Conservation (phyloP, 2,888 invertebrate species). For the Bellardia bayeri region DNA sequence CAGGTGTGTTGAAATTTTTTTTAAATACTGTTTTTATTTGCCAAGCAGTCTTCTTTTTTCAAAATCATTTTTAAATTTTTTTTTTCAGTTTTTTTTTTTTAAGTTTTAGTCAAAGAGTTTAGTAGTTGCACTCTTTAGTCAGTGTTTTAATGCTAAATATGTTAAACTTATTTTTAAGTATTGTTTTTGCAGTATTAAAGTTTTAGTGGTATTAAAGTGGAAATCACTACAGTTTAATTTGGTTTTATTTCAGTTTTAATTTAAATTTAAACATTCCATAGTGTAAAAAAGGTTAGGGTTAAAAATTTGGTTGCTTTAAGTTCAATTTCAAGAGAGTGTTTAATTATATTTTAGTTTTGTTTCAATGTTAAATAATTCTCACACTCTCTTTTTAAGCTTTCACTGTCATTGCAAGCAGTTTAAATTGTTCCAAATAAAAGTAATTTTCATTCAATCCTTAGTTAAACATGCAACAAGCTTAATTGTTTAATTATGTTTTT, state of each 20-base stretch:
- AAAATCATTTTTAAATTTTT: slow-evolving; percentile 56
- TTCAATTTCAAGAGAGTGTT: slow-evolving; percentile 21
- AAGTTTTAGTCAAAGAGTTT: slow-evolving; percentile 32
- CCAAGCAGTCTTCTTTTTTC: slow-evolving; percentile 70
- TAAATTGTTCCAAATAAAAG: slow-evolving; percentile 29
- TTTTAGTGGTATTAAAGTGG: slow-evolving; percentile 53
- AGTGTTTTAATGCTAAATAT: slow-evolving; percentile 32
- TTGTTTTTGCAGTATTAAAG: slow-evolving; percentile 11
- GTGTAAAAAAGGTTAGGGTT: slow-evolving; percentile 48
- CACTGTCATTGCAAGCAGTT: slow-evolving; percentile 59
- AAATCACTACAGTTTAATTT: slow-evolving; percentile 59
- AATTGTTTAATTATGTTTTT: background rate
- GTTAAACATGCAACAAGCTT: slow-evolving; percentile 70
- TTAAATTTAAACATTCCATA: slow-evolving; percentile 49
- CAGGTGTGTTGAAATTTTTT: slow-evolving; percentile 71
- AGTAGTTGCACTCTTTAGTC: slow-evolving; percentile 40
- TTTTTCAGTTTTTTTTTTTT: slow-evolving; percentile 36
- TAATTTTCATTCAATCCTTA: slow-evolving; percentile 69
- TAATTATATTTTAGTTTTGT: slow-evolving; percentile 55
- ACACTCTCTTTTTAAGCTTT: slow-evolving; percentile 19
- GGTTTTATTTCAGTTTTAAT: slow-evolving; percentile 24
- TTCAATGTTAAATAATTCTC: slow-evolving; percentile 36
- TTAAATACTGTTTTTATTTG: slow-evolving; percentile 49
- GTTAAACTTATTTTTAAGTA: slow-evolving; percentile 51
- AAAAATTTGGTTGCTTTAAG: slow-evolving; percentile 27